Percentiles rank a stretch among this genome's conserved stretches.
These are phyloP conservation scores for Sterna hirundo DNA, from an alignment of 2,113 vertebrate species.

Conservation along the genomic window DNA sequence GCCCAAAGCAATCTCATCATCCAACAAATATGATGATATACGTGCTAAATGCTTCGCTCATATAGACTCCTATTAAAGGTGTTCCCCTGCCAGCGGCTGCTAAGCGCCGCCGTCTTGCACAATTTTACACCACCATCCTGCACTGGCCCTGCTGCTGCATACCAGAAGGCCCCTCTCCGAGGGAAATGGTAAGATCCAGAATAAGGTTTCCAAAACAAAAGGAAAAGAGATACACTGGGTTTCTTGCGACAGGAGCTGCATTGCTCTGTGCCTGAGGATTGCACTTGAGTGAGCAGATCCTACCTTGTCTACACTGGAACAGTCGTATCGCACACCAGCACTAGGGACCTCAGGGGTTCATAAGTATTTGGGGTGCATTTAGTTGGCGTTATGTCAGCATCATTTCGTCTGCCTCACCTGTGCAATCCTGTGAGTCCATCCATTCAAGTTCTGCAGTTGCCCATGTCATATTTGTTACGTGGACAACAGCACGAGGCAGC, in stretches of 20 bases:
- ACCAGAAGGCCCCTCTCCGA: neutral
- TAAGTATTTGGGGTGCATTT: neutral
- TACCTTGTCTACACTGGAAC: neutral
- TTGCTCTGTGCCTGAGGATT: accelerated
- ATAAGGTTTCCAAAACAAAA: neutral
- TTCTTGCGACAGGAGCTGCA: neutral
- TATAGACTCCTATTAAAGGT: neutral
- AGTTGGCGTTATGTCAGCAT: neutral
- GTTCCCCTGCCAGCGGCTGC: neutral
- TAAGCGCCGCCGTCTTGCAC: neutral
- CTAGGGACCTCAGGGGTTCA: accelerated
- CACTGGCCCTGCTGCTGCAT: neutral
- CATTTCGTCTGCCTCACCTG: neutral
- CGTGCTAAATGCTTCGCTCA: neutral
- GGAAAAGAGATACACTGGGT: neutral
- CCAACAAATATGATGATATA: accelerated
- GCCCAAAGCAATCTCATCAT: neutral
- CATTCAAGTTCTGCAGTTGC: neutral
- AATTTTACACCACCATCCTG: neutral
- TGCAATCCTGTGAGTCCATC: neutral
- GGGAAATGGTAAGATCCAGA: neutral
- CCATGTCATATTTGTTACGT: accelerated
- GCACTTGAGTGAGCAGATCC: neutral
- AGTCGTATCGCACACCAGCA: neutral
- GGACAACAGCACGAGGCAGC: neutral